A percentile compares a stretch with the other conserved stretches of the same genome.
Conservation (phyloP, 2,113 vertebrate genomes). For the Colossoma macropomum region DNA sequence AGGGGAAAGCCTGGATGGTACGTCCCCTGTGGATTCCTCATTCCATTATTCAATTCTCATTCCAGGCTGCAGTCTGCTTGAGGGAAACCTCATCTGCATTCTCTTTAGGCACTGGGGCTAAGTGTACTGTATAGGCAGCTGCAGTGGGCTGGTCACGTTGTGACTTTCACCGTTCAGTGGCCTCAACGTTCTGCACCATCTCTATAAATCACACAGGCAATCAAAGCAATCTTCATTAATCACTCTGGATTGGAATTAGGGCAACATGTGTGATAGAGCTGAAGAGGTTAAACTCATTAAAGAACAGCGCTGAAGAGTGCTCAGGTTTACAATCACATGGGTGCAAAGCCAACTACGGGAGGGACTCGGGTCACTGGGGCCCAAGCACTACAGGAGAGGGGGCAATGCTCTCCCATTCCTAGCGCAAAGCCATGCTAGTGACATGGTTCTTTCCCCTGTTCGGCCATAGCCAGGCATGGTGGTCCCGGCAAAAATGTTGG, state of each 20-base stretch:
- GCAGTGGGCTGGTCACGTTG: slow-evolving; percentile 3
- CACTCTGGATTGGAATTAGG: slow-evolving; percentile 6
- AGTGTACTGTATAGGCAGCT: slow-evolving; percentile 22
- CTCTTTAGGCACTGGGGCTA: slow-evolving; percentile 19
- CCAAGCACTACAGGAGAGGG: too few relatives aligned
- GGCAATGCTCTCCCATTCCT: too few relatives aligned
- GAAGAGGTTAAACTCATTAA: slow-evolving; percentile 26
- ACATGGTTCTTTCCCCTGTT: too few relatives aligned
- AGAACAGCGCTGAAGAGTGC: not conserved
- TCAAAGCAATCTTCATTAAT: slow-evolving; percentile 33
- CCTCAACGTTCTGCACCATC: slow-evolving; percentile 15
- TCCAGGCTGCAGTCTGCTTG: not conserved
- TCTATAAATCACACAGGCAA: slow-evolving; percentile 31
- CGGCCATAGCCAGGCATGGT: too few relatives aligned
- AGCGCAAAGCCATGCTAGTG: too few relatives aligned
- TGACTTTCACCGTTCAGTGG: slow-evolving; percentile 27
- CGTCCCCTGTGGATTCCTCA: slow-evolving; percentile 10
- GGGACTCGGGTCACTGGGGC: too few relatives aligned
- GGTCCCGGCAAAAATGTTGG: too few relatives aligned
- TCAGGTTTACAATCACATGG: not conserved
- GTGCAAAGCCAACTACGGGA: not conserved
- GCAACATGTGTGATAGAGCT: not conserved
- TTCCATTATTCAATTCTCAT: slow-evolving; percentile 10
- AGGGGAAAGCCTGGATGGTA: not conserved
- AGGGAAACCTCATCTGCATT: slow-evolving; percentile 37